phyloP scores from a whole-genome alignment of 2,113 vertebrate genomes.

The Galemys pyrenaicus region DNA sequence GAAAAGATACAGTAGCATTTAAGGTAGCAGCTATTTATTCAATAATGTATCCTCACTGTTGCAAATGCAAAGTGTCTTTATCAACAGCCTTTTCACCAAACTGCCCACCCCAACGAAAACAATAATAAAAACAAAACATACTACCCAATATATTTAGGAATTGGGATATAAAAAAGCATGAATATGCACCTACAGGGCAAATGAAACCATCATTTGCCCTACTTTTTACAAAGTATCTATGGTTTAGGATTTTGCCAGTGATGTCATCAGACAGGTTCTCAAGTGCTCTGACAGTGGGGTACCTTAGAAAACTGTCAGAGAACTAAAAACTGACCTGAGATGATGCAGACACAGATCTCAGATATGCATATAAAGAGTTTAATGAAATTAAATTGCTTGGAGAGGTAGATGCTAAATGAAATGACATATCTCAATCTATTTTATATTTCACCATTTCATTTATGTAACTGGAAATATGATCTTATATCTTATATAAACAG shows the following conservation, averaged over 20 bases:
- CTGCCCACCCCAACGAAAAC: neutral
- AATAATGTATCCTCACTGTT: constrained; percentile 17
- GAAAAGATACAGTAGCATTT: constrained; percentile 25
- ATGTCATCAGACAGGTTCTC: neutral
- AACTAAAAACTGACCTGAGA: too few relatives aligned
- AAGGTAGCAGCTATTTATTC: constrained; percentile 58
- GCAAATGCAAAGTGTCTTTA: constrained; percentile 48
- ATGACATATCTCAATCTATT: neutral
- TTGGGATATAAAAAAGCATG: neutral
- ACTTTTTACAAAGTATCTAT: neutral
- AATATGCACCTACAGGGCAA: neutral
- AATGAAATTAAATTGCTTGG: neutral
- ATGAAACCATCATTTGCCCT: neutral
- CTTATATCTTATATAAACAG: neutral
- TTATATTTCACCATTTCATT: neutral
- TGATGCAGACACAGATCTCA: neutral
- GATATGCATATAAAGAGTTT: neutral
- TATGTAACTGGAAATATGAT: neutral
- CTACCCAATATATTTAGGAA: neutral
- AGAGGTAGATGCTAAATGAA: neutral
- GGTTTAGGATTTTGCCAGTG: neutral
- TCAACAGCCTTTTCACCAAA: neutral
- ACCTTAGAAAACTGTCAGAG: neutral
- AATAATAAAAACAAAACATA: neutral
- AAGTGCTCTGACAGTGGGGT: too few relatives aligned